Conservation (phyloP, 2,797 vertebrate genomes). For the Tarsius wallacei region DNA sequence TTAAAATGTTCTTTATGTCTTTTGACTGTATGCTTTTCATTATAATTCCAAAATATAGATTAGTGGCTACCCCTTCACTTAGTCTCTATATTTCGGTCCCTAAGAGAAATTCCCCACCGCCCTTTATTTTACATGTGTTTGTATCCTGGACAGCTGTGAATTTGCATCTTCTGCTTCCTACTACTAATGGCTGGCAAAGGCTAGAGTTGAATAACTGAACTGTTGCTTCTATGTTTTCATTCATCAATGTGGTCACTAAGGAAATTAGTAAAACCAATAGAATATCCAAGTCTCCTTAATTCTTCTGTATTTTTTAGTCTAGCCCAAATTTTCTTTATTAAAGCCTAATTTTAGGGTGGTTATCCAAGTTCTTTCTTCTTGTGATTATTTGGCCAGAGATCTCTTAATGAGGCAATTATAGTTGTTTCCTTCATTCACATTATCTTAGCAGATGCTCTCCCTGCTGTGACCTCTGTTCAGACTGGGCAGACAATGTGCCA, state of each 20-base stretch:
- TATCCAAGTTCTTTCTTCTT: constrained; percentile 81
- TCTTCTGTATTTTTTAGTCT: constrained; percentile 66
- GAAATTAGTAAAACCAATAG: constrained; percentile 64
- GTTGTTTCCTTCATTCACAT: constrained; percentile 85
- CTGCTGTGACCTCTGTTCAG: constrained; percentile 85
- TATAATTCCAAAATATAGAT: constrained; percentile 26
- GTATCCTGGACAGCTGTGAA: constrained; percentile 71
- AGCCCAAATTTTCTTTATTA: constrained; percentile 67
- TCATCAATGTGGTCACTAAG: constrained; percentile 61
- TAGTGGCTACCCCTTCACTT: background rate
- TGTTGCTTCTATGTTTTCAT: constrained; percentile 64
- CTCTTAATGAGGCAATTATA: constrained; percentile 88
- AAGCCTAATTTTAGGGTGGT: constrained; percentile 77
- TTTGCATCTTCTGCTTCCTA: constrained; percentile 75
- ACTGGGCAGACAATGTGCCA: constrained; percentile 81
- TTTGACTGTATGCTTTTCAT: constrained; percentile 57
- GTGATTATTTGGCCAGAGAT: constrained; percentile 84
- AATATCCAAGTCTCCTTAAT: constrained; percentile 49
- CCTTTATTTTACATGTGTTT: constrained; percentile 73
- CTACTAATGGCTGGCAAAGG: constrained; percentile 69
- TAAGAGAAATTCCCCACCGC: constrained; percentile 9
- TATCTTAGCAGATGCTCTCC: constrained; percentile 87
- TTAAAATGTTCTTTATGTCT: constrained; percentile 43
- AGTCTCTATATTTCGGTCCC: constrained; percentile 31
- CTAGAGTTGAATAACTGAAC: constrained; percentile 69